Conservation (phyloP, 2,888 invertebrate genomes). For the Lampropteryx suffumata region DNA sequence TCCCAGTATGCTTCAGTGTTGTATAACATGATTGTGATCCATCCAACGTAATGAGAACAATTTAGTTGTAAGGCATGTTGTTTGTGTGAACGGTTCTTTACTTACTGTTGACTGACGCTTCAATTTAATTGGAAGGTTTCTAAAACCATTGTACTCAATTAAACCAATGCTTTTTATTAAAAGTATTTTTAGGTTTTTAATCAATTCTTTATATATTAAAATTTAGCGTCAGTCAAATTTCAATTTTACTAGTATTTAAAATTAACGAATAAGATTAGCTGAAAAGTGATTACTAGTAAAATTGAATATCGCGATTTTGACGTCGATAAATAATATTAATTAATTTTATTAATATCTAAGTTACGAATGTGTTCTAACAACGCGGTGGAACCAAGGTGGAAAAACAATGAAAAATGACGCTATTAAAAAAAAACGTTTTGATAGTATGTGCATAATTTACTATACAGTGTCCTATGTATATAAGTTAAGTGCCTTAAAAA, state of each 20-base stretch:
- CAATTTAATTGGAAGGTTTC: constrained; percentile 15
- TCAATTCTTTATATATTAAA: constrained; percentile 17
- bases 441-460: constrained; percentile 40
- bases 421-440: constrained; percentile 25
- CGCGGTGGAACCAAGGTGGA: constrained; percentile 43
- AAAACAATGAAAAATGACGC: constrained; percentile 31
- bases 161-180: too few relatives aligned
- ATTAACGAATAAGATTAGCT: constrained; percentile 33
- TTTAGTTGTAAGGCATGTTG: constrained; percentile 73
- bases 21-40: constrained; percentile 79
- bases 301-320: constrained; percentile 59
- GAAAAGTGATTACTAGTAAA: constrained; percentile 52
- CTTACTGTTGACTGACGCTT: constrained; percentile 56
- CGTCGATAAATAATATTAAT: constrained; percentile 66
- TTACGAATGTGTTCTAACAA: constrained; percentile 71
- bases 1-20: constrained; percentile 79
- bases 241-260: constrained; percentile 63
- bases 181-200: too few relatives aligned
- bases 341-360: constrained; percentile 67
- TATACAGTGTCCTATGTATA: constrained; percentile 57
- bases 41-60: constrained; percentile 70
- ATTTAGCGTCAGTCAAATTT: constrained; percentile 57
- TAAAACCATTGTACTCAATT: constrained; percentile 13
- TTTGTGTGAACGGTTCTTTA: constrained; percentile 65
- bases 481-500: constrained; percentile 60